These are phyloP conservation scores for Tonatia bakeri DNA, from an alignment of 2,113 vertebrate genomes.

Conservation along the genomic window DNA sequence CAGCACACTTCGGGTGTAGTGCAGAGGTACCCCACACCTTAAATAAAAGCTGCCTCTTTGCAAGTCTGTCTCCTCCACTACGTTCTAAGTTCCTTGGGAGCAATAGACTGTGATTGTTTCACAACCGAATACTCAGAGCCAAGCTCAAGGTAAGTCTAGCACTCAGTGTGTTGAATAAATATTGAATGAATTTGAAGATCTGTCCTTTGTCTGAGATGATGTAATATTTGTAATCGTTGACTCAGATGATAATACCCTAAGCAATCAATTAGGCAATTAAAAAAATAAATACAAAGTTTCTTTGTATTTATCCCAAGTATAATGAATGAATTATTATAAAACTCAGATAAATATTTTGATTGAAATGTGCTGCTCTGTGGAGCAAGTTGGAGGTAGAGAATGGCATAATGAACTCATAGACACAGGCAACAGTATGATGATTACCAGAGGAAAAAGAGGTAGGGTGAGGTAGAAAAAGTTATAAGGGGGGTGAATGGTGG, in stretches of 20 bases:
- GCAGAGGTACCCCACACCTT: not conserved
- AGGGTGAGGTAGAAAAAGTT: too few species aligned
- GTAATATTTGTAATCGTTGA: conserved; percentile 46
- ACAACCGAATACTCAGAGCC: not conserved
- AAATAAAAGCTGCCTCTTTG: not conserved
- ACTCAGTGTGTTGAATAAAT: conserved; percentile 58
- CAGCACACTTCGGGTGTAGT: not conserved
- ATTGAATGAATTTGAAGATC: conserved; percentile 29
- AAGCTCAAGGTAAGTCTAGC: not conserved
- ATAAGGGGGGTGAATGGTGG: too few species aligned
- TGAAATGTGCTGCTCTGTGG: not conserved
- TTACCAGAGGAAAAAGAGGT: too few species aligned
- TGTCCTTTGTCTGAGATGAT: conserved; percentile 32
- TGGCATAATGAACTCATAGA: too few species aligned
- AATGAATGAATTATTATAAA: conserved; percentile 29
- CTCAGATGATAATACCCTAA: conserved; percentile 15
- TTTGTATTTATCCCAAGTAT: not conserved
- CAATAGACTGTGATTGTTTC: conserved; percentile 11
- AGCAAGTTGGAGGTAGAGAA: not conserved
- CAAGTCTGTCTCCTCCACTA: not conserved
- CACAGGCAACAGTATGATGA: too few species aligned
- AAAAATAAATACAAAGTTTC: not conserved
- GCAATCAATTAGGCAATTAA: conserved; percentile 36
- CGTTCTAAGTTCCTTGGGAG: not conserved
- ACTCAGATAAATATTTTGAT: not conserved